Percentiles rank a stretch among this genome's conserved stretches.
Evolutionary conservation across 2,888 invertebrate species (phyloP).

Genomic region (Halictus quadricinctus): DNA sequence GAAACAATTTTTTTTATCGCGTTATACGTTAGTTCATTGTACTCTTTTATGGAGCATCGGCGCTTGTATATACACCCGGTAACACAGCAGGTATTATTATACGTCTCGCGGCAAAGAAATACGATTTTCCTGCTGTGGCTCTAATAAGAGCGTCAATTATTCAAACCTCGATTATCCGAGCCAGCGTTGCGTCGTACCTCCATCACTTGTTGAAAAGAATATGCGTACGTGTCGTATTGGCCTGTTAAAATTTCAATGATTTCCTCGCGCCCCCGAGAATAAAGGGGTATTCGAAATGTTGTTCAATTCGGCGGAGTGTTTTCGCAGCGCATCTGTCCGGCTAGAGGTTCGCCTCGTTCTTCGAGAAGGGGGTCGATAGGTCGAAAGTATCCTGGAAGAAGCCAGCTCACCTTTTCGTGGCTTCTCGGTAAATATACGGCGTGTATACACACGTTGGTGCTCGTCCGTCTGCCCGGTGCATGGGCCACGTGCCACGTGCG

Average conservation of each 20-base stretch:
- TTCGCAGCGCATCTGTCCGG: constrained; percentile 43
- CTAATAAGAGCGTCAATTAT: no score
- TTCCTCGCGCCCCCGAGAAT: not conserved
- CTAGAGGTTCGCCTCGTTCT: constrained; percentile 16
- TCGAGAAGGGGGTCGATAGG: constrained; percentile 60
- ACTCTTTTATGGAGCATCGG: no score
- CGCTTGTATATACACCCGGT: no score
- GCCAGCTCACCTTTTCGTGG: constrained; percentile 61
- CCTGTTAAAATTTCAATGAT: not conserved
- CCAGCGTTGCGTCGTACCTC: no score
- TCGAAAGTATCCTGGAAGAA: constrained; percentile 55
- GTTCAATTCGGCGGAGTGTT: not conserved
- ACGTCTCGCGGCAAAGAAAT: no score
- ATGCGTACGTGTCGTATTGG: not conserved
- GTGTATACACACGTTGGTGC: constrained; percentile 1
- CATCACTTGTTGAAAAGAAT: no score
- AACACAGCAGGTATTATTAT: no score
- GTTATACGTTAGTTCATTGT: no score
- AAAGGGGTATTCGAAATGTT: not conserved
- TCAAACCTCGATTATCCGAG: no score
- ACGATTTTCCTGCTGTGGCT: no score
- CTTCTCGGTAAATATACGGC: constrained; percentile 56
- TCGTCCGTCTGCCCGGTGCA: constrained; percentile 63
- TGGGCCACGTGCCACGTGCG: constrained; percentile 69
- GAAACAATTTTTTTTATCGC: no score